phyloP scores from a whole-genome alignment of 2,888 invertebrate species.

The Melanostoma scalare region DNA sequence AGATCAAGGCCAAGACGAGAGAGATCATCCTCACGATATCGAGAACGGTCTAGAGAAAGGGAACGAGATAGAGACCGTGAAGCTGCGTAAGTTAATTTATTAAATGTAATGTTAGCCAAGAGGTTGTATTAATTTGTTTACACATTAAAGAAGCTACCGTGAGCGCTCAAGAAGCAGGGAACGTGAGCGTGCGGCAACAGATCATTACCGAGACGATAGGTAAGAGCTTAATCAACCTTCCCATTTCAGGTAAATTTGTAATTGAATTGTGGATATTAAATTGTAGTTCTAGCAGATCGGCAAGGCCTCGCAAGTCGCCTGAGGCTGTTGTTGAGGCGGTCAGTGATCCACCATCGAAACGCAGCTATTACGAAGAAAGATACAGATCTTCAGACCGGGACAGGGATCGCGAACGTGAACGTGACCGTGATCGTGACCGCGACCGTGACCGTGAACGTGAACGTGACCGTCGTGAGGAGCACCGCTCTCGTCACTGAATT shows the following conservation, averaged over 20 bases:
- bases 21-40: slow-evolving; percentile 84
- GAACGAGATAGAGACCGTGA: slow-evolving; percentile 84
- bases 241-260: not conserved
- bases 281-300: slow-evolving; percentile 80
- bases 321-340: slow-evolving; percentile 82
- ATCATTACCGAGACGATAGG: slow-evolving; percentile 82
- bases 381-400: slow-evolving; percentile 89
- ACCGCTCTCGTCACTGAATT: slow-evolving; percentile 86
- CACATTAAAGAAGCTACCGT: slow-evolving; percentile 81
- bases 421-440: slow-evolving; percentile 86
- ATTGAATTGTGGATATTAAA: slow-evolving; percentile 46
- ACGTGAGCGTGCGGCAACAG: slow-evolving; percentile 80
- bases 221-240: slow-evolving; percentile 59
- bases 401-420: slow-evolving; percentile 85
- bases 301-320: slow-evolving; percentile 83
- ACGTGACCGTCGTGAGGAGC: slow-evolving; percentile 87
- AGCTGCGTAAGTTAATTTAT: slow-evolving; percentile 83
- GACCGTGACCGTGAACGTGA: slow-evolving; percentile 86
- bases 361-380: slow-evolving; percentile 92
- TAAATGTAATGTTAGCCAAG: not conserved
- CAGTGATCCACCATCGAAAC: slow-evolving; percentile 81
- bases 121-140: slow-evolving; percentile 81
- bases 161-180: slow-evolving; percentile 92
- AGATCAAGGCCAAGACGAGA: slow-evolving; percentile 81
- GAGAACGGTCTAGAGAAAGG: slow-evolving; percentile 88